Base-by-base conservation (phyloP, 64 coral and sea anemone species). In the Dendronephthya gigantea region DNA sequence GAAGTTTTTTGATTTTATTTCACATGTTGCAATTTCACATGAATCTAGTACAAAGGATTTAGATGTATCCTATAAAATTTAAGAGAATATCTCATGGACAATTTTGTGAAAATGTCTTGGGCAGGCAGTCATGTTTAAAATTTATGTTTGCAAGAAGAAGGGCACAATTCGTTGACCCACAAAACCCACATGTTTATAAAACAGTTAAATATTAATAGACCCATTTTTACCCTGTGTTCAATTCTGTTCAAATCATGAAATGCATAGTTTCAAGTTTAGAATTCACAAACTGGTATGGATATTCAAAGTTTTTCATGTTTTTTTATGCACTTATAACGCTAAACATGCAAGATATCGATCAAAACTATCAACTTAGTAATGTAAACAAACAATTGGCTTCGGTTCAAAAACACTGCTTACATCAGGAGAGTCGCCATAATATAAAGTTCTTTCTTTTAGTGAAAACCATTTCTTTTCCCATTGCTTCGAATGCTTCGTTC, bases 11-110 rank as follows among this genome's bases (percentile, higher is more conserved):
- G 93, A 91, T 68, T 93, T 92, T 25, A 93, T 84, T 40, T 83
- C 55, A 49, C 95, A 98, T 50, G 91, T 92, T 48, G 95, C 87
- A 52, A 98, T 31, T 91, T 98, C 95, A 86, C 95, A 98, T 16
- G 89, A 90, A 36, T 98, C 95, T 43, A 98, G 84, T 16, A 56
- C 31, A 70, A 98, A 49, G 66, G 86, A 81, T 83, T 98, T 98
- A 1, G 88, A 30, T 65, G 88, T 82, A 68, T 89, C 87, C 92
- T 93, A 48, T 37, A 43, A 82, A 56, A 31, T 28, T 72, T 40
- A 11, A 25, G 45, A 81, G 76, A 52, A 43, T n/a, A 35, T 15
- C 37, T 41, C 34, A 87, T 48, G n/a, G n/a, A n/a, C n/a, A n/a
- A n/a, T n/a, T n/a, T n/a, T n/a, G n/a, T n/a, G n/a, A n/a, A n/a